Percentiles rank a stretch among this genome's conserved stretches.
Conservation (phyloP, 1,140 invertebrate species). For the Drosophila kanapiae region DNA sequence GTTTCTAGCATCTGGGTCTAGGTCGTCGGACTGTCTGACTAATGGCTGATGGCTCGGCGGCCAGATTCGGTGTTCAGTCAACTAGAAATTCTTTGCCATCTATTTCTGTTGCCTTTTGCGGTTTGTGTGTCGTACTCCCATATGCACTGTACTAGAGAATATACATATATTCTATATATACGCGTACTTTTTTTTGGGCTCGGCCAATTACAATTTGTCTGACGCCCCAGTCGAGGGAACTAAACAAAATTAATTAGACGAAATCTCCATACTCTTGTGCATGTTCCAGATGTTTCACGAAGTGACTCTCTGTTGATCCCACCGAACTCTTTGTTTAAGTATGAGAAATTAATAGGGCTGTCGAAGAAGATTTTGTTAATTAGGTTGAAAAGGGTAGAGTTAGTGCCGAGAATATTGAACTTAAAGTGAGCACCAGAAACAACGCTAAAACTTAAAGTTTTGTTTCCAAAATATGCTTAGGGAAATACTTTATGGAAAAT, state of each 20-base stretch:
- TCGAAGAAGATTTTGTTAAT: neutral
- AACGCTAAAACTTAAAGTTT: too few species aligned
- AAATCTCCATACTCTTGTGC: conserved; percentile 23
- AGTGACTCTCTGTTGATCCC: neutral
- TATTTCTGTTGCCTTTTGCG: conserved; percentile 70
- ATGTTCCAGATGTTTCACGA: neutral
- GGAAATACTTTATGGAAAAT: neutral
- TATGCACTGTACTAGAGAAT: conserved; percentile 12
- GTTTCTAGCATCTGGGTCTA: conserved; percentile 65
- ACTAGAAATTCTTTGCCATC: conserved; percentile 78
- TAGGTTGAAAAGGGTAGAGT: neutral
- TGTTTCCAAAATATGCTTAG: too few species aligned
- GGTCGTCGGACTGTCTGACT: conserved; percentile 60
- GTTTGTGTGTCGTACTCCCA: conserved; percentile 64
- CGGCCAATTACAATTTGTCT: conserved; percentile 63
- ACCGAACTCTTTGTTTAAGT: conserved; percentile 4
- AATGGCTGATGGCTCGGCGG: conserved; percentile 39
- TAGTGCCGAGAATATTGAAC: too few species aligned
- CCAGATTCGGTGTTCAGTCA: conserved; percentile 60
- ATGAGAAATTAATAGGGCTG: conserved; percentile 1
- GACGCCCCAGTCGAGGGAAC: conserved; percentile 33
- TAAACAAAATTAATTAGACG: conserved; percentile 22
- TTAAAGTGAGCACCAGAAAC: neutral
- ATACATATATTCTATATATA: conserved; percentile 32
- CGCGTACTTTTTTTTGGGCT: conserved; percentile 52